Conservation (phyloP, 2,888 invertebrate species). For the Apodemia hepburni region DNA sequence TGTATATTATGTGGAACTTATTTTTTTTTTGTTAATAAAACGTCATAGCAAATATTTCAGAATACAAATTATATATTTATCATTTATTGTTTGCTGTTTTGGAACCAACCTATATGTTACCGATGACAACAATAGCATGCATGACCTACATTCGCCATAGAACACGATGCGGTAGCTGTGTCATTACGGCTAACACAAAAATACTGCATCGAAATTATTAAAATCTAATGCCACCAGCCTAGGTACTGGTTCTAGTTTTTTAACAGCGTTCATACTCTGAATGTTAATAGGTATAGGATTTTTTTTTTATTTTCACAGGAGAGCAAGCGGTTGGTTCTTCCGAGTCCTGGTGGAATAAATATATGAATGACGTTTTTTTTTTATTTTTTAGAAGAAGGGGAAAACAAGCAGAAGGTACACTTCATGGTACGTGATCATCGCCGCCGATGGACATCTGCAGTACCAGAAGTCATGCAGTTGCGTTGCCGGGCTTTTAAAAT, state of each 20-base stretch:
- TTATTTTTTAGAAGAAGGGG: no score
- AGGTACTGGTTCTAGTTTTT: neutral
- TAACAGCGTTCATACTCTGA: neutral
- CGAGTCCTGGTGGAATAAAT: no score
- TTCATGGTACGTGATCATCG: no score
- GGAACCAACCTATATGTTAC: neutral
- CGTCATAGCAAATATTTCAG: neutral
- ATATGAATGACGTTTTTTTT: no score
- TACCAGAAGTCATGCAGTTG: no score
- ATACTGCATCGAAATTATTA: conserved; percentile 13
- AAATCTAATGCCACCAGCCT: neutral
- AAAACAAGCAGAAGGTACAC: no score
- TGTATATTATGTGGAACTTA: no score
- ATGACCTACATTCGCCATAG: conserved; percentile 3
- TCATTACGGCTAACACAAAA: conserved; percentile 3
- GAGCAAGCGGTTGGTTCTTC: no score
- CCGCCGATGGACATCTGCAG: no score
- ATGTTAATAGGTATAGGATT: no score
- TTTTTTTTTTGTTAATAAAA: neutral
- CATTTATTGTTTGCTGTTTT: conserved; percentile 2
- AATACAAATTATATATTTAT: neutral
- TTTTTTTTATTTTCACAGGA: no score
- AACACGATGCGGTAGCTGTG: neutral
- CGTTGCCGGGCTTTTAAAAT: no score
- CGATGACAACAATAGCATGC: conserved; percentile 11